Evolutionary conservation across 1,140 invertebrate genomes (phyloP), one percentile per base, ranked within the genome.

Genomic region (Scaptomyza graminum): DNA sequence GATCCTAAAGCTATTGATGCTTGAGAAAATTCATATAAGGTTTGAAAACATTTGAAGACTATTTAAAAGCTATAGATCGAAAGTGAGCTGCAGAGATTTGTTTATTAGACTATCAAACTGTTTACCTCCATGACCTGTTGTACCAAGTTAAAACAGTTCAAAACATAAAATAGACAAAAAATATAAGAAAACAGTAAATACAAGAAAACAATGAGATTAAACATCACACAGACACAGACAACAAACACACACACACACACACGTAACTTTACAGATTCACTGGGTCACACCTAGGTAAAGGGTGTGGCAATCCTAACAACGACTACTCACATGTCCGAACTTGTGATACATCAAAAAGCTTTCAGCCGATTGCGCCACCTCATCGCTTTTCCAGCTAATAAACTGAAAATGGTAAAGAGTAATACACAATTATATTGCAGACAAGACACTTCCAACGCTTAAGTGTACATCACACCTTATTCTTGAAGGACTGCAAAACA

Each of bases 291-390:
- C 7, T 49, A 55, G 12, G 25, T 12, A n/a, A 4, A 46, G 28
- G 9, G 44, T n/a, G 44, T 39, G 44, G 28, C 8, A 43, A 18
- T n/a, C 43, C 18, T 12, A 49, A 47, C 13, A 44, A 5, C 15
- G 13, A 65, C 28, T 61, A 95, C 95, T 96, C 94, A 98, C 97
- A 92, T 96, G 95, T 91, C 97, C 97, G 92, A 98, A 98, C 93
- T 97, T 97, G 92, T 98, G 97, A 90, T 97, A 96, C 67, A 97
- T 94, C 62, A 98, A 93, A 92, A 96, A 97, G 79, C 96, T 95
- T 92, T 96, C 96, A 50, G 96, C 96, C 1, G 95, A 95, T 75
- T 96, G 95, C 18, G 95, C 95, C 87, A 96, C 94, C 74, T 94
- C 93, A 15, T 94, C 93, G 37, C 94, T 94, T 70, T 95, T 95